Evolutionary conservation across 2,888 invertebrate genomes (phyloP), one percentile per base, ranked within the genome.

Genomic region (Standfussiana lucernea): DNA sequence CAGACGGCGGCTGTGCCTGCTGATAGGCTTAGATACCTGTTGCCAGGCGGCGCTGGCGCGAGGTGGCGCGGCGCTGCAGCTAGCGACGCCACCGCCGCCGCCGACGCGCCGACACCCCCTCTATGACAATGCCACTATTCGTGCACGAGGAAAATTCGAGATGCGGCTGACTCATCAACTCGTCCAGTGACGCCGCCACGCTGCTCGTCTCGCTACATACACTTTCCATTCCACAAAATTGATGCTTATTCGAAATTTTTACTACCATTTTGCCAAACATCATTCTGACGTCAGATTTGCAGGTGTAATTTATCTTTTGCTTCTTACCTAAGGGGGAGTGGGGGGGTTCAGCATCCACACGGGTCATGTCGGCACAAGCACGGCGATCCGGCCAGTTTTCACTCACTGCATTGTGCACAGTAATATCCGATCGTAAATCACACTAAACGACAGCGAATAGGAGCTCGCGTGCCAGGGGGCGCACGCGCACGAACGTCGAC

Each of bases 81-180:
- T 88, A 89, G 87, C 88, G 86, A 83, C 86, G 88, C 84, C 84
- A 82, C 86, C 83, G 86, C 87, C 86, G 84, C 86, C 84, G 85
- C 87, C 87, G 86, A 86, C 91, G 84, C 87, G 90, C 87, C 91
- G 88, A 89, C 91, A 92, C 92, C 92, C 92, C 91, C 91, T 91
- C 93, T 92, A 92, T 92, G 91, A 93, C 91, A 93, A 91, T 93
- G 89, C 87, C 92, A 93, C 91, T 90, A 92, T 92, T 93, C 91
- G 93, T 92, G 92, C 93, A 93, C 94, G 95, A 95, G 94, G 95
- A 96, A 96, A 95, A 95, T 95, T 96, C 95, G 95, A 95, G 95
- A 95, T 93, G 94, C 93, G 91, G 91, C 93, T 95, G 96, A 96
- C 93, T 95, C 95, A 95, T 94, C 93, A 92, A 90, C 89, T 90